Evolutionary conservation across 2,797 vertebrate genomes (phyloP), one percentile per base, ranked within the genome.

Genomic region (Spinus pinus): DNA sequence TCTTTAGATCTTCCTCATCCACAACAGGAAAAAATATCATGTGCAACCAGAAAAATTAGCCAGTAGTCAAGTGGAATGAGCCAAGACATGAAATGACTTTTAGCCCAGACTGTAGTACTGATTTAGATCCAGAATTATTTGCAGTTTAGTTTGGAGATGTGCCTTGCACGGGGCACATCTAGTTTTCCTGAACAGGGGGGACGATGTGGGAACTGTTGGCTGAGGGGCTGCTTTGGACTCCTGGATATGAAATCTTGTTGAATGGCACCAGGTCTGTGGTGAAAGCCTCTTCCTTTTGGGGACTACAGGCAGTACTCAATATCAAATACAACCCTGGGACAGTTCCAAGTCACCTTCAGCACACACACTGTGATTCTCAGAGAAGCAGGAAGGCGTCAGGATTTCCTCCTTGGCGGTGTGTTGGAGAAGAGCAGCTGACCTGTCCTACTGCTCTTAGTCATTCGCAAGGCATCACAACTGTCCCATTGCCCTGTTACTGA

Each of bases 1-100:
- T 85, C 82, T 81, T 88, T 57, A 93, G 33, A 19, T 81, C 46
- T 78, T 94, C 79, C 61, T 72, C 35, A 83, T 78, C 30, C 79
- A 41, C 33, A 71, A 89, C 90, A 81, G 90, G 86, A 94, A 92
- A 91, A 94, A 85, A 87, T 81, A 81, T 12, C 5, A 47, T 50
- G 77, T 78, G 33, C 72, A 83, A 71, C 6, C 7, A 74, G 58
- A 93, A 91, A 90, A 91, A 86, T 51, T 18, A 92, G 41, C 62
- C n/a, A 56, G 41, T 57, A 30, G 46, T 60, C 51, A 79, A 88
- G 27, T 56, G 39, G 19, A 71, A 74, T 1, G 31, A 85, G 49
- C 46, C 78, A 93, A 66, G 71, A 53, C 22, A 85, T 4, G 1
- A 50, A 81, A 67, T 49, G 2, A 65, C 93, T 90, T 94, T 62